Percentiles rank a stretch among this genome's conserved stretches.
Conservation (phyloP, 2,888 invertebrate genomes). For the Petrolisthes manimaculis region DNA sequence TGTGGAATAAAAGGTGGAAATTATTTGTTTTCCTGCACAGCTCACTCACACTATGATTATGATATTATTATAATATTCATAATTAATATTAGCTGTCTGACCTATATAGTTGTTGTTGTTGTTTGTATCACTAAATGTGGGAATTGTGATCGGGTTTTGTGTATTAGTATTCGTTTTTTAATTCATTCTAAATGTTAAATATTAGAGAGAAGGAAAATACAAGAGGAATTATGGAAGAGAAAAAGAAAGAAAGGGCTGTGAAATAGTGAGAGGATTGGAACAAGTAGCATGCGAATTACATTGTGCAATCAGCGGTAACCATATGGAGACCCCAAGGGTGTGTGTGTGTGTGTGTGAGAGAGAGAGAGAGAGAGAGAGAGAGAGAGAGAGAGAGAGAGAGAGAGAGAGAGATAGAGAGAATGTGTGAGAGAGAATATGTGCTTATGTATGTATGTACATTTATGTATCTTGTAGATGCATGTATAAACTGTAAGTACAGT, state of each 20-base stretch:
- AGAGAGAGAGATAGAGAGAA: conserved; percentile 3
- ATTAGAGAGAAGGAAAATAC: background rate
- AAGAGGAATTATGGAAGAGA: background rate
- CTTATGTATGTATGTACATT: background rate
- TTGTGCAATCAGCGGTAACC: background rate
- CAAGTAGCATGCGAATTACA: too few species aligned
- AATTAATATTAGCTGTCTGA: too few species aligned
- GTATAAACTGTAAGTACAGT: background rate
- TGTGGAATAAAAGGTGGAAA: background rate
- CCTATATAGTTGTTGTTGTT: too few species aligned
- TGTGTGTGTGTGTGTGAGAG: background rate
- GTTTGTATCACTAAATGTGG: too few species aligned
- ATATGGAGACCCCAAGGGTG: conserved; percentile 8
- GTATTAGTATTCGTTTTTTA: too few species aligned
- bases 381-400: conserved; percentile 27
- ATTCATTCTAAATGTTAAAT: too few species aligned
- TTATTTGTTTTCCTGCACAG: too few species aligned
- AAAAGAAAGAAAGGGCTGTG: background rate
- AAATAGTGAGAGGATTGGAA: background rate
- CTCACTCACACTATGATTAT: too few species aligned
- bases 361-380: conserved; percentile 29
- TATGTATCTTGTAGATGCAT: too few species aligned
- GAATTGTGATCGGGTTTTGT: too few species aligned
- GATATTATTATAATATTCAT: too few species aligned
- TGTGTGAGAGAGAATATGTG: background rate